phyloP scores from a whole-genome alignment of 2,797 vertebrate species.

The Hapalemur alaotrensis region DNA sequence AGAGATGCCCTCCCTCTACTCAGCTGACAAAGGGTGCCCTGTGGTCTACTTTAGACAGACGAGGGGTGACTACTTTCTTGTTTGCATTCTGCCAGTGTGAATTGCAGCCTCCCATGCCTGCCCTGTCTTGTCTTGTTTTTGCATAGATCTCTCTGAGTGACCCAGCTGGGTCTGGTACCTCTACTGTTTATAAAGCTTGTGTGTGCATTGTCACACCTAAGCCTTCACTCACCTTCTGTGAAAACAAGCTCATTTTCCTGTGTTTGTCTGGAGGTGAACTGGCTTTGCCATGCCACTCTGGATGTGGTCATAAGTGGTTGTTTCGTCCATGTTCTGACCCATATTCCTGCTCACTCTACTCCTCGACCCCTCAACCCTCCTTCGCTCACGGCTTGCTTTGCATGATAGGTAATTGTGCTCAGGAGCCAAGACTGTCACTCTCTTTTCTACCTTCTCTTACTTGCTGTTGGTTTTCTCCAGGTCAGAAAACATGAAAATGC shows the following conservation, averaged over 20 bases:
- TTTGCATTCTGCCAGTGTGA: neutral
- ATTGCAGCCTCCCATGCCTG: neutral
- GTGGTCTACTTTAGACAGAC: neutral
- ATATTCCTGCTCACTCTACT: neutral
- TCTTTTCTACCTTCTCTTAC: neutral
- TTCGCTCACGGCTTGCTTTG: neutral
- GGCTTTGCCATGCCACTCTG: neutral
- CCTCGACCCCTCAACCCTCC: neutral
- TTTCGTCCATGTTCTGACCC: neutral
- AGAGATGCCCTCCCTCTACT: neutral
- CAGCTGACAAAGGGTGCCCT: neutral
- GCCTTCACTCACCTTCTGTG: neutral
- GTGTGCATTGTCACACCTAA: neutral
- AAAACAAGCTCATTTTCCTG: neutral
- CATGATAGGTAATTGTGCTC: neutral
- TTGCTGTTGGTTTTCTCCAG: conserved; percentile 19
- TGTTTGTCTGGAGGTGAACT: neutral
- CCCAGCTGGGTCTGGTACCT: neutral
- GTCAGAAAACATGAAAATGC: neutral
- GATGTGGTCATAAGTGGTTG: neutral
- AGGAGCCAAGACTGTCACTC: neutral
- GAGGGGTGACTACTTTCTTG: neutral
- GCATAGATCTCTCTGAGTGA: neutral
- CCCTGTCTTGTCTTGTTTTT: neutral
- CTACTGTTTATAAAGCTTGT: neutral